phyloP scores from a whole-genome alignment of 1,140 invertebrate species.

The Nylanderia fulva region DNA sequence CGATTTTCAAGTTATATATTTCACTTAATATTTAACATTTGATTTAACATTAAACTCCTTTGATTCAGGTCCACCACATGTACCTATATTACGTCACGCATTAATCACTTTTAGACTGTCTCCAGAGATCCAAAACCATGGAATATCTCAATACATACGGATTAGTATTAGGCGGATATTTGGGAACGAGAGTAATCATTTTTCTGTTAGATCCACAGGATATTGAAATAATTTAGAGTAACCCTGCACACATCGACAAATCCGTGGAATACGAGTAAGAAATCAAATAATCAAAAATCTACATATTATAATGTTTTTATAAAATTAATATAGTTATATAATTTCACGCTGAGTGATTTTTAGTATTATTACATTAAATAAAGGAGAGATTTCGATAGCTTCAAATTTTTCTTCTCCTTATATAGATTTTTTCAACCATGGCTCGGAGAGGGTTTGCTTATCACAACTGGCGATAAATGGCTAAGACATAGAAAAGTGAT shows the following conservation, averaged over 20 bases:
- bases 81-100: slow-evolving; percentile 88
- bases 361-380: not conserved
- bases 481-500: slow-evolving; percentile 91
- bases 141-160: slow-evolving; percentile 86
- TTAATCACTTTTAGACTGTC: slow-evolving; percentile 85
- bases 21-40: not conserved
- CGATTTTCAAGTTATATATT: too few species aligned
- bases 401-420: slow-evolving; percentile 80
- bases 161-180: slow-evolving; percentile 87
- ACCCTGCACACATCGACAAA: slow-evolving; percentile 93
- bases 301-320: not conserved
- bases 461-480: slow-evolving; percentile 94
- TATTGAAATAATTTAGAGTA: slow-evolving; percentile 90
- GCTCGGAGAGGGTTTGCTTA: slow-evolving; percentile 95
- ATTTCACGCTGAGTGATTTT: not conserved
- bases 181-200: slow-evolving; percentile 89
- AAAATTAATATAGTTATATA: not conserved
- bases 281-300: not conserved
- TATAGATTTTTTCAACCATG: slow-evolving; percentile 93
- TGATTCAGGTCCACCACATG: slow-evolving; percentile 78
- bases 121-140: slow-evolving; percentile 85
- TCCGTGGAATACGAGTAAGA: slow-evolving; percentile 86
- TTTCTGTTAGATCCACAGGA: slow-evolving; percentile 89
- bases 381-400: slow-evolving; percentile 86
- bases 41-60: slow-evolving; percentile 8